These are phyloP conservation scores for Calliopsis andreniformis DNA, from an alignment of 1,140 invertebrate species.

Conservation along the genomic window DNA sequence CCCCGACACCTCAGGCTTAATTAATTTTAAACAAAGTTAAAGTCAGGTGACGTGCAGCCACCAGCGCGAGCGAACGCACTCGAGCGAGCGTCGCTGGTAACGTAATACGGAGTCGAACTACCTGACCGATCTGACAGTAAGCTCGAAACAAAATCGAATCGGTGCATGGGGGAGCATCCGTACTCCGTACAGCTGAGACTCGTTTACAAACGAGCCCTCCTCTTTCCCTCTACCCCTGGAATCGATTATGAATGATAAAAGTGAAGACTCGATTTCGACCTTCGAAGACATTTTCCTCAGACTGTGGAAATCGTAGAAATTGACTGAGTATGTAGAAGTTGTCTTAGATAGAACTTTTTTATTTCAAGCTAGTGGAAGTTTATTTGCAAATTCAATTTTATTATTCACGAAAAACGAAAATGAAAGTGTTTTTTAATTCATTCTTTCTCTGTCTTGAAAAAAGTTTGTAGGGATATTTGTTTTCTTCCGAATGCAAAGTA, in stretches of 20 bases:
- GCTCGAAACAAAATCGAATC: conserved; percentile 66
- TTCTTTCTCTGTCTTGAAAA: too few relatives aligned
- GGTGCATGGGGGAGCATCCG: conserved; percentile 26
- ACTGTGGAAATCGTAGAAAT: too few relatives aligned
- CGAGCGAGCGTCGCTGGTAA: conserved; percentile 62
- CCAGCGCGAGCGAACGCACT: conserved; percentile 57
- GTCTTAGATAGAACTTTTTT: too few relatives aligned
- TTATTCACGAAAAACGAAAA: too few relatives aligned
- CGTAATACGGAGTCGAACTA: conserved; percentile 71
- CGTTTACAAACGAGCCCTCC: conserved; percentile 21
- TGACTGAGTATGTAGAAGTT: too few relatives aligned
- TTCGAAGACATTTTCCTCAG: too few relatives aligned
- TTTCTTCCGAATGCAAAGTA: too few relatives aligned
- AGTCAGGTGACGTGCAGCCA: conserved; percentile 66
- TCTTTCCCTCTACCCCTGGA: background rate
- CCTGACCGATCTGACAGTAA: conserved; percentile 66
- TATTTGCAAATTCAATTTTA: too few relatives aligned
- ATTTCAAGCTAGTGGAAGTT: too few relatives aligned
- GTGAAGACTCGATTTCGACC: too few relatives aligned
- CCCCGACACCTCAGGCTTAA: conserved; percentile 59
- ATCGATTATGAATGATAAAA: background rate
- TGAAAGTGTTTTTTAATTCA: too few relatives aligned
- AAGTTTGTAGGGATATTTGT: too few relatives aligned
- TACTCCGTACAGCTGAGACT: conserved; percentile 19
- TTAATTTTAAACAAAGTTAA: conserved; percentile 68